phyloP scores from a whole-genome alignment of 2,113 vertebrate genomes.

The Dolichallabes microphthalmus region DNA sequence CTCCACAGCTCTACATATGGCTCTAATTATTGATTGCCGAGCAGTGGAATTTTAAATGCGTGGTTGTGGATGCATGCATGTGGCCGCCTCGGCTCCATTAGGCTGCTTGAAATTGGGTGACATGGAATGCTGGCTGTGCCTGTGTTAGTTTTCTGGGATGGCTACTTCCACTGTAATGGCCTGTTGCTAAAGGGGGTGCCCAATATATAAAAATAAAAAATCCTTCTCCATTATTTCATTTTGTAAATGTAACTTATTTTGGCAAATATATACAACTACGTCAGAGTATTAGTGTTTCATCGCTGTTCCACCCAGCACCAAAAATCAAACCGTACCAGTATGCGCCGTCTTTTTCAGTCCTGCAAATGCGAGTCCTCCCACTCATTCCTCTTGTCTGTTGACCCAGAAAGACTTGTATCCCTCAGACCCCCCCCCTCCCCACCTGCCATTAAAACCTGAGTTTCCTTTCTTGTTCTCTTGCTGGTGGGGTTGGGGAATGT shows the following conservation, averaged over 20 bases:
- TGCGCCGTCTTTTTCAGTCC: not conserved
- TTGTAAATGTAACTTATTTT: not conserved
- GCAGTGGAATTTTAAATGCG: constrained; percentile 52
- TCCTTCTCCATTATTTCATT: not conserved
- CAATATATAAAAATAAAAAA: not conserved
- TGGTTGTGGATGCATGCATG: constrained; percentile 31
- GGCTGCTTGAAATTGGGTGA: constrained; percentile 25
- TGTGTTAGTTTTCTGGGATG: not conserved
- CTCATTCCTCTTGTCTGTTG: constrained; percentile 49
- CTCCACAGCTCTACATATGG: constrained; percentile 49
- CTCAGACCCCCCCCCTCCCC: not conserved
- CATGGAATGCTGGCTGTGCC: constrained; percentile 2
- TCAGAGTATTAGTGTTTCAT: accelerated
- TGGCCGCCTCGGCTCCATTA: constrained; percentile 33
- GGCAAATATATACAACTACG: not conserved
- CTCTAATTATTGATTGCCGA: constrained; percentile 56
- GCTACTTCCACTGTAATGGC: not conserved
- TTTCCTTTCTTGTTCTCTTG: constrained; percentile 14
- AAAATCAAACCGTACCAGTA: not conserved
- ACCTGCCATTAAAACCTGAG: not conserved
- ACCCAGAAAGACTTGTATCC: constrained; percentile 46
- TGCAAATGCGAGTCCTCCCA: constrained; percentile 21
- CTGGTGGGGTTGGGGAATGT: constrained; percentile 18
- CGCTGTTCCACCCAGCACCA: not conserved
- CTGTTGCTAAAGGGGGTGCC: not conserved